Percentiles rank a stretch among this genome's conserved stretches.
Evolutionary conservation across 2,113 vertebrate genomes (phyloP).

Genomic region (Pelobates fuscus): DNA sequence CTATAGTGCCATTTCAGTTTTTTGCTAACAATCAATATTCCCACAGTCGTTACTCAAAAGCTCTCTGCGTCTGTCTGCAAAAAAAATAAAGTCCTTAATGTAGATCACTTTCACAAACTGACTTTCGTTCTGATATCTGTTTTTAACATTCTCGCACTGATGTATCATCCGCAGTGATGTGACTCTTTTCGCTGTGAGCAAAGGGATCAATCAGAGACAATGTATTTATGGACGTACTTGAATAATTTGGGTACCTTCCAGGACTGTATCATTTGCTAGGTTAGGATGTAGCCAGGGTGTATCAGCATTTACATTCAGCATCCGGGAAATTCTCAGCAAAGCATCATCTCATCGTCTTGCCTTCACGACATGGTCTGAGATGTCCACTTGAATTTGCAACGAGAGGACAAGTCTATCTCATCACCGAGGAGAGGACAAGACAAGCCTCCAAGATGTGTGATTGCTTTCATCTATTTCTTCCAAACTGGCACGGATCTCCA

Average conservation of each 20-base stretch:
- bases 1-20: slow-evolving; percentile 7
- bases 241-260: slow-evolving; percentile 75
- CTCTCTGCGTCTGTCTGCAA: background rate
- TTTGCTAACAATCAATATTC: slow-evolving; percentile 44
- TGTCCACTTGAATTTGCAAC: slow-evolving; percentile 57
- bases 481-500: slow-evolving; percentile 93
- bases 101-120: slow-evolving; percentile 56
- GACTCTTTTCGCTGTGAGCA: slow-evolving; percentile 66
- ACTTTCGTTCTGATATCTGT: slow-evolving; percentile 52
- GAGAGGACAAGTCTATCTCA: slow-evolving; percentile 55
- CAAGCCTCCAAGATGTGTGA: slow-evolving; percentile 87
- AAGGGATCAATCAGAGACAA: slow-evolving; percentile 68
- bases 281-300: slow-evolving; percentile 61
- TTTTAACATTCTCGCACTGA: slow-evolving; percentile 54
- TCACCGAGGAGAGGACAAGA: slow-evolving; percentile 53
- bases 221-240: slow-evolving; percentile 63
- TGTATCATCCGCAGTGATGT: slow-evolving; percentile 61
- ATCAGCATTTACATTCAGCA: slow-evolving; percentile 70
- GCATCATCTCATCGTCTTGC: slow-evolving; percentile 58
- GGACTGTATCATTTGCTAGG: slow-evolving; percentile 72
- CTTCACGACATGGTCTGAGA: slow-evolving; percentile 36
- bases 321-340: slow-evolving; percentile 64
- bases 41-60: slow-evolving; percentile 13
- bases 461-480: slow-evolving; percentile 97
- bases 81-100: slow-evolving; percentile 14